Conservation (phyloP, 2,888 invertebrate species). For the Icerya purchasi region DNA sequence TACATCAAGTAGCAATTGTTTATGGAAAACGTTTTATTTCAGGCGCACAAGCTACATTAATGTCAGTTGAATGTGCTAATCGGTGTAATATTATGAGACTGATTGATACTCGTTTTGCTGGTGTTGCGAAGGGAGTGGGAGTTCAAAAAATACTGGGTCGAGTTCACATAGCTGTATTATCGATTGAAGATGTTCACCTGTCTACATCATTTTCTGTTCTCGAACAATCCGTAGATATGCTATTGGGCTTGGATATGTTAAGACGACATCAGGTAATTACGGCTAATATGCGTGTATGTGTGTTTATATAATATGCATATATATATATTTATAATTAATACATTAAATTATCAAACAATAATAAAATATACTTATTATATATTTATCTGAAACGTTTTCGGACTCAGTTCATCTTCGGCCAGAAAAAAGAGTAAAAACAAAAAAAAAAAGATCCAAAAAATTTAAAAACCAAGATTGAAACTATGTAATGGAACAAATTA, state of each 20-base stretch:
- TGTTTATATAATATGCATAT: too few relatives aligned
- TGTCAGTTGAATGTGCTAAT: conserved; percentile 90
- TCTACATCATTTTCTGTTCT: conserved; percentile 92
- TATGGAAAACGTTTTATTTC: too few relatives aligned
- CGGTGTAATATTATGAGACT: conserved; percentile 76
- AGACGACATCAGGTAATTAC: conserved; percentile 84
- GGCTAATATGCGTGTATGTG: conserved; percentile 2
- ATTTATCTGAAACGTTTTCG: too few relatives aligned
- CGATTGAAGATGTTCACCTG: conserved; percentile 80
- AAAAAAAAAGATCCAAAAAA: too few relatives aligned
- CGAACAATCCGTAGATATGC: conserved; percentile 95
- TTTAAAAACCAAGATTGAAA: too few relatives aligned
- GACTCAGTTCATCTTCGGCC: too few relatives aligned
- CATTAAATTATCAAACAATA: too few relatives aligned
- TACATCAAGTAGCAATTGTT: too few relatives aligned
- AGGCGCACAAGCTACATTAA: conserved; percentile 89
- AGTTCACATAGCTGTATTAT: conserved; percentile 91
- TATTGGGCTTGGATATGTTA: conserved; percentile 90
- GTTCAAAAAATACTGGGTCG: conserved; percentile 87
- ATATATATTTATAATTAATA: neutral
- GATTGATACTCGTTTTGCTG: conserved; percentile 83
- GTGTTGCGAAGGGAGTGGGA: conserved; percentile 93
- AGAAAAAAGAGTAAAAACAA: too few relatives aligned
- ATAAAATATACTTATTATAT: too few relatives aligned
- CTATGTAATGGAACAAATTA: too few relatives aligned